These are phyloP conservation scores for Patella depressa DNA, from an alignment of 2,888 invertebrate species.

Conservation along the genomic window DNA sequence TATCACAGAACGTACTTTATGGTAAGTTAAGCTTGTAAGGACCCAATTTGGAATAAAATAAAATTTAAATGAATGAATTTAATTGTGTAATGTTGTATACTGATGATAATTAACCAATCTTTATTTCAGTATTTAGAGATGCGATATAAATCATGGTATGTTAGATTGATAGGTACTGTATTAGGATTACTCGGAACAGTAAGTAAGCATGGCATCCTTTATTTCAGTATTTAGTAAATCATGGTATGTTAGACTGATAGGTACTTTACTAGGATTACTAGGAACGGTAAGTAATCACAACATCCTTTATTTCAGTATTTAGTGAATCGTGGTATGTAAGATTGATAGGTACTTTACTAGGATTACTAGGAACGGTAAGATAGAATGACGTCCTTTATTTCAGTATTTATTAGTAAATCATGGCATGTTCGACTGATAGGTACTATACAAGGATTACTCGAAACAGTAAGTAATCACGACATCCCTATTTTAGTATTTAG, in stretches of 20 bases:
- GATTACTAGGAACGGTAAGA: constrained; percentile 57
- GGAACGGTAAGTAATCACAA: constrained; percentile 47
- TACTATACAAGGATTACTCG: constrained; percentile 48
- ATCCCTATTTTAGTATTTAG: no score
- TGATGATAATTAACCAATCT: no score
- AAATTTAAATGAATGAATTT: no score
- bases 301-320: constrained; percentile 45
- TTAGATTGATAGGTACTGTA: constrained; percentile 47
- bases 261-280: constrained; percentile 54
- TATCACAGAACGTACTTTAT: no score
- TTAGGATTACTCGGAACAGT: constrained; percentile 56
- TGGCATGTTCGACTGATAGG: constrained; percentile 46
- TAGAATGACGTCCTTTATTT: neutral
- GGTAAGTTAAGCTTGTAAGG: no score
- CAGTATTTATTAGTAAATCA: constrained; percentile 57
- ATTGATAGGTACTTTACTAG: constrained; percentile 49
- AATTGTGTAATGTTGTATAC: no score
- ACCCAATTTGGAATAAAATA: no score
- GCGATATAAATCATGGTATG: constrained; percentile 37
- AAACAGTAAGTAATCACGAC: constrained; percentile 30
- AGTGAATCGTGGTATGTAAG: constrained; percentile 46
- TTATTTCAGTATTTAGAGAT: constrained; percentile 47
- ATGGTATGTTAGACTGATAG: constrained; percentile 43
- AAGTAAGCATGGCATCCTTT: constrained; percentile 29
- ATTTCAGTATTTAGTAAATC: constrained; percentile 54